Conservation (phyloP, 2,113 vertebrate genomes). For the Gallinago undulata region DNA sequence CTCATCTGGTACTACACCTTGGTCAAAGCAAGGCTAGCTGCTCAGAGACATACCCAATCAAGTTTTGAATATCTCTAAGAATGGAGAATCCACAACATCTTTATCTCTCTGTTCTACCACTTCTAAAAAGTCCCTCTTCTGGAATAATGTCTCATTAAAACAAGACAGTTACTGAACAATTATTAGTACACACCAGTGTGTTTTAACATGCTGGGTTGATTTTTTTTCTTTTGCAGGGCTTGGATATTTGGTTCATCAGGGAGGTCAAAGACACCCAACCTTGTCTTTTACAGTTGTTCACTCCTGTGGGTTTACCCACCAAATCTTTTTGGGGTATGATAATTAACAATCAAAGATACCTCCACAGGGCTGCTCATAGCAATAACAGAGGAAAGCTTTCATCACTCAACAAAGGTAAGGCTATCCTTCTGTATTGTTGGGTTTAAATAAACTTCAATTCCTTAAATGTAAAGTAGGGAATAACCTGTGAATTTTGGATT, state of each 20-base stretch:
- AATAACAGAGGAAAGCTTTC: not conserved
- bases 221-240: not conserved
- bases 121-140: not conserved
- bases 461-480: not conserved
- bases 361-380: not conserved
- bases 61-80: not conserved
- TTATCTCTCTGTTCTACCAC: not conserved
- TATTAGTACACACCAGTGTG: not conserved
- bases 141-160: not conserved
- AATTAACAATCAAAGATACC: not conserved
- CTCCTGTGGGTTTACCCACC: slow-evolving; percentile 49
- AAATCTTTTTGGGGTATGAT: slow-evolving; percentile 8
- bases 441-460: not conserved
- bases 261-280: slow-evolving; percentile 22
- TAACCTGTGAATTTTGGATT: not conserved
- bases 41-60: not conserved
- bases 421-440: not conserved
- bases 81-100: not conserved
- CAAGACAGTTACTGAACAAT: not conserved
- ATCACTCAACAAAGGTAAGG: not conserved
- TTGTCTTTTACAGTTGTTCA: slow-evolving; percentile 28
- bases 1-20: not conserved
- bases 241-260: slow-evolving; percentile 1
- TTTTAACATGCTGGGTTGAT: not conserved
- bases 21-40: not conserved